These are phyloP conservation scores for Tuberolachnus salignus DNA, from an alignment of 2,888 invertebrate genomes.

Conservation along the genomic window DNA sequence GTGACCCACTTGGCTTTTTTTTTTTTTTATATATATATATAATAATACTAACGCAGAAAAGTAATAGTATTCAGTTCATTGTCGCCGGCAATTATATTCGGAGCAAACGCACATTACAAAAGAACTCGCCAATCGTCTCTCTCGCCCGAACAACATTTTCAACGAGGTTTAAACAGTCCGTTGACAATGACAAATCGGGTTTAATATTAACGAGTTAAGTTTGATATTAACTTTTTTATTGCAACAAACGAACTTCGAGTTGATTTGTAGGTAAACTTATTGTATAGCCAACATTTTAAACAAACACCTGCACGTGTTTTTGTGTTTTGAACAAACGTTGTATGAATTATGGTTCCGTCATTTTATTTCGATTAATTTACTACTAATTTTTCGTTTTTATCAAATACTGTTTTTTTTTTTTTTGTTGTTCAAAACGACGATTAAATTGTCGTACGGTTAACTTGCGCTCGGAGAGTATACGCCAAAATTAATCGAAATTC, in stretches of 20 bases:
- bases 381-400: no score
- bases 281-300: background rate
- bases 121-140: background rate
- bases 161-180: background rate
- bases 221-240: background rate
- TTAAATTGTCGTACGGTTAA: no score
- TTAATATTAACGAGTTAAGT: background rate
- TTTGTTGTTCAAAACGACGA: no score
- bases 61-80: slow-evolving; percentile 25
- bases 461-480: no score
- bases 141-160: background rate
- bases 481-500: no score
- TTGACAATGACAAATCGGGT: background rate
- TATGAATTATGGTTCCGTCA: no score
- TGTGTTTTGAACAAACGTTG: no score
- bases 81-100: background rate
- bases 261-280: background rate
- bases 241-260: background rate
- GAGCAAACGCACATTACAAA: background rate
- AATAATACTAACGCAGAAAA: background rate
- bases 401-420: no score
- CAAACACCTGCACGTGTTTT: no score
- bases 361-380: no score
- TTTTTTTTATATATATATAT: background rate
- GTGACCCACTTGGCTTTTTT: slow-evolving; percentile 1